Conservation (phyloP, 2,113 vertebrate genomes). For the Pelvicachromis taeniatus region DNA sequence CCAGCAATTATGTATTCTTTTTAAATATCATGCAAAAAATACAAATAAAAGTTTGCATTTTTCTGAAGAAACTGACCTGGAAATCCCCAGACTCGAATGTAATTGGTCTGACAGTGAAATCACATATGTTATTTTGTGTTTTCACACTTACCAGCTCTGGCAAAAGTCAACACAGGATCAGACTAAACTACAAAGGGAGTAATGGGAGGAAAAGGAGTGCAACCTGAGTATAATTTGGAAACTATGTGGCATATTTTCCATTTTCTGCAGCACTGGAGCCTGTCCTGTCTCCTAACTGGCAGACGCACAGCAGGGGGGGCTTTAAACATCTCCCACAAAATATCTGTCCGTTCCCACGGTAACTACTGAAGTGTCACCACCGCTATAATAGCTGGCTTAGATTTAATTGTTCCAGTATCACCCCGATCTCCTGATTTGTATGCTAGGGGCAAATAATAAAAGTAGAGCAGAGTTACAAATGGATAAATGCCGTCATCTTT, state of each 20-base stretch:
- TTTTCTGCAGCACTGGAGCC: slow-evolving; percentile 57
- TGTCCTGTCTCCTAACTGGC: slow-evolving; percentile 54
- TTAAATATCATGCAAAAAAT: neutral
- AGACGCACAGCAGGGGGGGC: slow-evolving; percentile 59
- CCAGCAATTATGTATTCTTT: neutral
- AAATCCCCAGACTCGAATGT: slow-evolving; percentile 9
- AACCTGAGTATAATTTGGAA: slow-evolving; percentile 65
- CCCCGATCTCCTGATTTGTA: neutral
- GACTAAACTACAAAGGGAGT: slow-evolving; percentile 39
- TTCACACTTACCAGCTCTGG: slow-evolving; percentile 29
- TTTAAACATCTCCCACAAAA: slow-evolving; percentile 52
- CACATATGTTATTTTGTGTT: slow-evolving; percentile 2
- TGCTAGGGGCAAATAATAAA: neutral
- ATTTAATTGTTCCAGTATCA: neutral
- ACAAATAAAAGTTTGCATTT: neutral
- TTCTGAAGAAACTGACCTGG: neutral
- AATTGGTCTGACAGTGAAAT: slow-evolving; percentile 31
- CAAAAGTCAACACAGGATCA: slow-evolving; percentile 43
- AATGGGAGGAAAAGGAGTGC: slow-evolving; percentile 25
- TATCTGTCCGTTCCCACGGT: slow-evolving; percentile 58
- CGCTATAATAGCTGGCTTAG: neutral
- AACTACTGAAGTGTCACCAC: slow-evolving; percentile 14
- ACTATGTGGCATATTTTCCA: slow-evolving; percentile 72
- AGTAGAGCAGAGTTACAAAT: neutral
- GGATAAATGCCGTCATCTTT: neutral